Base-by-base conservation (phyloP, 2,113 vertebrate genomes). In the Carlito syrichta region DNA sequence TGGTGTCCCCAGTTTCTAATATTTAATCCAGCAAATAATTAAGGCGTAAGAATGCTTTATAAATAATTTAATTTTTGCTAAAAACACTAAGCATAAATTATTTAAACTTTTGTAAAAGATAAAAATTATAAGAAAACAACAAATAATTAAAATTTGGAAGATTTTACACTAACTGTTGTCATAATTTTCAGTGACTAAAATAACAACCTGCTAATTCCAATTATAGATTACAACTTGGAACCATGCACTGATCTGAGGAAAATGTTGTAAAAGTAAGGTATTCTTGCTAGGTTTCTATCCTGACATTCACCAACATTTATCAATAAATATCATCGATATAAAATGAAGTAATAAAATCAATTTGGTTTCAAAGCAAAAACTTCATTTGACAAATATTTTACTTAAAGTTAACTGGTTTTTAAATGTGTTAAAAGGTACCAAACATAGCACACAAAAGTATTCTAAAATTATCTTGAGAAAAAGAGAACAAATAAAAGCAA, bases 21-120 rank as follows among this genome's bases (percentile, higher is more conserved):
- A 89, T 95, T 91, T 91, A 95, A 94, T 94, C 95, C 96, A 94
- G 82, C 86, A 35, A 89, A 94, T 92, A 98, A 68, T 76, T 35
- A 58, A 71, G 86, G 38, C 82, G n/a, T 81, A 77, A 93, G 22
- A 2, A 54, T 88, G 22, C 22, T 69, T 40, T 60, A 19, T n/a
- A 40, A 25, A 38, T 54, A 60, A 76, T 58, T 94, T 68, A 66
- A 81, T 12, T 78, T 94, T 91, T 58, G 8, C 48, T 93, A 58
- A 82, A 63, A 82, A 11, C 38, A 3, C 17, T 30, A 92, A 91
- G 14, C 40, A 56, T 48, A 38, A 92, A 35, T 88, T 32, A 60
- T n/a, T n/a, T n/a, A n/a, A n/a, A n/a, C n/a, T 92, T 94, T 43
- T 93, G 71, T 68, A 30, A 63, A 56, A 81, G 30, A 86, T 78